Conservation (phyloP, 2,888 invertebrate genomes). For the Oegoconia quadripuncta region DNA sequence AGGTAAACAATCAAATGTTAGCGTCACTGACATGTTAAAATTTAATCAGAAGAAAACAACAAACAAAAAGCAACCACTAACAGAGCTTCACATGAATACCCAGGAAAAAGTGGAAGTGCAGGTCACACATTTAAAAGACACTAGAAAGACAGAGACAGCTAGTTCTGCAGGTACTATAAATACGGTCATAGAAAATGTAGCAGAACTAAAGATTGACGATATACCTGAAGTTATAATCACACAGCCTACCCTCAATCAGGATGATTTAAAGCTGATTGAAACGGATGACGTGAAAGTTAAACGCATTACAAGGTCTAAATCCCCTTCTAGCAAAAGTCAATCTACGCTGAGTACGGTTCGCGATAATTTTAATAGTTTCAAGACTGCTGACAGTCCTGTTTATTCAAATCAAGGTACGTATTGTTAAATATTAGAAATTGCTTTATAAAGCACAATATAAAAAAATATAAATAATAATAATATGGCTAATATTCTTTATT, state of each 20-base stretch:
- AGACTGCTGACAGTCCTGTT: slow-evolving; percentile 51
- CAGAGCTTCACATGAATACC: slow-evolving; percentile 50
- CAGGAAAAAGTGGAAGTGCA: slow-evolving; percentile 35
- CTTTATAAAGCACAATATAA: too few species aligned
- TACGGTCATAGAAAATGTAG: slow-evolving; percentile 60
- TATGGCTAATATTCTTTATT: too few species aligned
- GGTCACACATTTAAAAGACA: slow-evolving; percentile 48
- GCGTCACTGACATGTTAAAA: slow-evolving; percentile 55
- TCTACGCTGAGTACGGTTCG: slow-evolving; percentile 63
- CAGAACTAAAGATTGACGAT: too few species aligned
- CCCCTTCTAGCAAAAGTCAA: slow-evolving; percentile 57
- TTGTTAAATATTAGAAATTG: too few species aligned
- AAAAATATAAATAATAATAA: too few species aligned
- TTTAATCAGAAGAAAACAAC: slow-evolving; percentile 42
- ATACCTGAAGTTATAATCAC: slow-evolving; percentile 44
- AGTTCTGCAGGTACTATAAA: slow-evolving; percentile 53
- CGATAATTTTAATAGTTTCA: slow-evolving; percentile 55
- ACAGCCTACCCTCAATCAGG: slow-evolving; percentile 22
- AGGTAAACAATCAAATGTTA: slow-evolving; percentile 62
- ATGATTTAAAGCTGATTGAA: slow-evolving; percentile 22
- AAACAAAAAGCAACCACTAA: slow-evolving; percentile 46
- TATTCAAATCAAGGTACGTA: slow-evolving; percentile 46
- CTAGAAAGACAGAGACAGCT: slow-evolving; percentile 44
- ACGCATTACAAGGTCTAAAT: slow-evolving; percentile 44
- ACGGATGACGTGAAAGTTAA: slow-evolving; percentile 21